Evolutionary conservation across 2,888 invertebrate species (phyloP), one percentile per base, ranked within the genome.

Genomic region (Nowickia ferox): DNA sequence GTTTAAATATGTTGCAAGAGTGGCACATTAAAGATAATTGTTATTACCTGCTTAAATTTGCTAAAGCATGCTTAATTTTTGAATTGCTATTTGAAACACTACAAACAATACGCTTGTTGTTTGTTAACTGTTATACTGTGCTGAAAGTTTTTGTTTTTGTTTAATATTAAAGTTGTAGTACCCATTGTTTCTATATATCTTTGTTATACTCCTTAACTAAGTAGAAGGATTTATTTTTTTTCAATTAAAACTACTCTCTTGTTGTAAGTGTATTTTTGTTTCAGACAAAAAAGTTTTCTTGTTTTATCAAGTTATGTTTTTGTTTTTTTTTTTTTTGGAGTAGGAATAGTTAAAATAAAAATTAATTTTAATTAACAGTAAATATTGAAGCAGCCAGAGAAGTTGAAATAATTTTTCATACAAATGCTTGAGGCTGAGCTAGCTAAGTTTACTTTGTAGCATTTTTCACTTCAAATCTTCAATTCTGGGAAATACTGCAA

Each of bases 151-250:
- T 22, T 30, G 4, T 19, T 17, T 65, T 17, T 17, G 11, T 8
- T 46, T 38, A 8, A 53, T 38, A 9, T 9, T 48, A 48, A 48
- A 65, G 30, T 48, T 30, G 22, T 48, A 10, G 13, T 13, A 48
- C 19, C 8, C 30, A 51, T 55, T 57, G 11, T 48, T 79, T 71
- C 61, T 42, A 17, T 17, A 42, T n/a, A 30, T 13, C 10, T 19
- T 1, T 48, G 9, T 72, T 65, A 42, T 61, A 10, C 40, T 51
- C 65, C 19, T 71, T 59, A 57, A 44, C 48, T 63, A 10, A 76
- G 61, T 48, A 84, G 72, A 57, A 57, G 66, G 68, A 55, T 68
- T 76, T 80, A 84, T 80, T 86, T 86, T 71, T 69, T 77, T 86
- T 84, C 74, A 84, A 86, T 86, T 86, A 81, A 65, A 72, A 46